Evolutionary conservation across 2,797 vertebrate genomes (phyloP).

Genomic region (Mareca penelope): DNA sequence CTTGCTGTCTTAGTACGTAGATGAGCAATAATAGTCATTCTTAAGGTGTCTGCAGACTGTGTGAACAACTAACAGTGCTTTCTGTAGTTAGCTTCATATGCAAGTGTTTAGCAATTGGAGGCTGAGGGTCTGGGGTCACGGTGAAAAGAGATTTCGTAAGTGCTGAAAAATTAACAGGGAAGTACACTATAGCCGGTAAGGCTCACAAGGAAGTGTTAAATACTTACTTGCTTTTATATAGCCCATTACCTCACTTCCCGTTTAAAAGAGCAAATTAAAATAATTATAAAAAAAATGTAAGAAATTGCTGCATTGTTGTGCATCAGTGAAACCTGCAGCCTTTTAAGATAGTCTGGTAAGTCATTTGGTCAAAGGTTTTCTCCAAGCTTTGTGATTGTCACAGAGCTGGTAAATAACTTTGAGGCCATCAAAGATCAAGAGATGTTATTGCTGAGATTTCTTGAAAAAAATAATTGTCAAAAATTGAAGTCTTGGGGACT

Average conservation of each 20-base stretch:
- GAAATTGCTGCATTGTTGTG: neutral
- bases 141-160: neutral
- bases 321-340: neutral
- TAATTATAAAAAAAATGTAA: neutral
- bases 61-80: slow-evolving; percentile 23
- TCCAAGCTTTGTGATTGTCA: neutral
- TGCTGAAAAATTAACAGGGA: neutral
- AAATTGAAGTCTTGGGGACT: neutral
- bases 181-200: neutral
- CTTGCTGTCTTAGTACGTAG: neutral
- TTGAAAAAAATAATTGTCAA: neutral
- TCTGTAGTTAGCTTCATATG: neutral
- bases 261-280: neutral
- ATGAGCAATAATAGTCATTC: neutral
- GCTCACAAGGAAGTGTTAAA: neutral
- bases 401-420: neutral
- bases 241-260: neutral
- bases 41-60: neutral
- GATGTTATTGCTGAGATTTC: neutral
- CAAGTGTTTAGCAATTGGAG: neutral
- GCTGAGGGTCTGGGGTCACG: neutral
- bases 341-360: neutral
- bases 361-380: neutral
- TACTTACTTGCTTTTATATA: neutral
- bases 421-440: neutral